Percentiles rank a stretch among this genome's conserved stretches.
Evolutionary conservation across 92 coral and sea anemone genomes (phyloP).

Genomic region (Porites cylindrica): DNA sequence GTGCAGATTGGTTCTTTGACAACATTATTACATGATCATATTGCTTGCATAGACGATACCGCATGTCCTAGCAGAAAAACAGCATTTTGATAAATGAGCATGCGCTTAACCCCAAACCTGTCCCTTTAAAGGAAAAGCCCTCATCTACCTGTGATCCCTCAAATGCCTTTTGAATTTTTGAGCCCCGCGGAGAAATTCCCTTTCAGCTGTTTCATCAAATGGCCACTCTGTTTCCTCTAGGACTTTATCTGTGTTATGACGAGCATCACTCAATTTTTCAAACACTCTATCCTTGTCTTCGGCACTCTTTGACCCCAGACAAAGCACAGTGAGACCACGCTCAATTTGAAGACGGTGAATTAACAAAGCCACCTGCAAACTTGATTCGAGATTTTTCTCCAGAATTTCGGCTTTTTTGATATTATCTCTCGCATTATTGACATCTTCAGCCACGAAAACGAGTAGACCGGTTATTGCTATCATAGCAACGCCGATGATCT

Average conservation of each 20-base stretch:
- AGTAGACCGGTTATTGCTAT: slow-evolving; percentile 59
- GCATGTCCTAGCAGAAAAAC: too few species aligned
- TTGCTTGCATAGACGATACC: too few species aligned
- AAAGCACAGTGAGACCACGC: slow-evolving; percentile 75
- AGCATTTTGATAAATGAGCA: too few species aligned
- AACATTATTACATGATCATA: too few species aligned
- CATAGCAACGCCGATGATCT: slow-evolving; percentile 73
- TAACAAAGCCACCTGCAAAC: slow-evolving; percentile 62
- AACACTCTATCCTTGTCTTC: not conserved
- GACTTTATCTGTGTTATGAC: slow-evolving; percentile 22
- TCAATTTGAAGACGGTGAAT: slow-evolving; percentile 79
- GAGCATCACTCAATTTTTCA: slow-evolving; percentile 38
- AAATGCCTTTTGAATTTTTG: not conserved
- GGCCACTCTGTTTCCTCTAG: slow-evolving; percentile 47
- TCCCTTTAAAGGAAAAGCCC: not conserved
- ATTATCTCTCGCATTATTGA: slow-evolving; percentile 32
- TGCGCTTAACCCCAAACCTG: too few species aligned
- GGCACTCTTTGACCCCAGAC: slow-evolving; percentile 53
- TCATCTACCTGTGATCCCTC: slow-evolving; percentile 11
- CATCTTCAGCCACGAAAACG: slow-evolving; percentile 61
- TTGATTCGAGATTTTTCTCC: slow-evolving; percentile 45
- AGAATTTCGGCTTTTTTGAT: slow-evolving; percentile 34
- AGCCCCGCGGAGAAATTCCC: not conserved
- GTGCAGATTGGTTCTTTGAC: too few species aligned
- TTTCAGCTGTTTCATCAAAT: not conserved